phyloP scores from a whole-genome alignment of 1,140 invertebrate genomes.

The Pemphigus obesinymphae region DNA sequence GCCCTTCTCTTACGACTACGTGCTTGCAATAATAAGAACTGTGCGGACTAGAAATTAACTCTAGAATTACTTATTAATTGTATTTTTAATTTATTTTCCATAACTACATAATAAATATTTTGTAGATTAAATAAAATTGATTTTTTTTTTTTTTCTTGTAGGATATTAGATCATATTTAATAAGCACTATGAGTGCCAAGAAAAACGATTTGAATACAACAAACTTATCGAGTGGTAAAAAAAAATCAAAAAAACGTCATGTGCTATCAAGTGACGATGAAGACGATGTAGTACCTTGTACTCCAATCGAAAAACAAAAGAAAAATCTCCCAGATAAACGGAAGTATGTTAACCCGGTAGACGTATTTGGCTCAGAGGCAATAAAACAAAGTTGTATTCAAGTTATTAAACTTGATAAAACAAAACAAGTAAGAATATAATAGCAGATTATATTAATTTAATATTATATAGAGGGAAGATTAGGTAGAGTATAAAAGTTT shows the following conservation, averaged over 20 bases:
- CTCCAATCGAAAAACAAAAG: not conserved
- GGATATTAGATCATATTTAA: not conserved
- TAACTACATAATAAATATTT: too few relatives aligned
- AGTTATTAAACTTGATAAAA: not conserved
- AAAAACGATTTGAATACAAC: not conserved
- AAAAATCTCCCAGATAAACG: not conserved
- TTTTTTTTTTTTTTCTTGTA: not conserved
- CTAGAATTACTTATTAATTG: too few relatives aligned
- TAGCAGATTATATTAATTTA: not conserved
- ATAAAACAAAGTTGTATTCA: not conserved
- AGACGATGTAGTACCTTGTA: not conserved
- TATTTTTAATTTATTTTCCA: too few relatives aligned
- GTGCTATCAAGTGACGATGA: slow-evolving; percentile 15
- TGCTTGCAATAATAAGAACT: too few relatives aligned
- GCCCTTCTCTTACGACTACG: too few relatives aligned
- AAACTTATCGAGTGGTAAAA: not conserved
- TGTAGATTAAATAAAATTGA: not conserved
- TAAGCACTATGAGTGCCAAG: not conserved
- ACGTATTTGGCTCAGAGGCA: slow-evolving; percentile 22
- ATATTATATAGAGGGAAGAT: not conserved
- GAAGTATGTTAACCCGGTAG: not conserved
- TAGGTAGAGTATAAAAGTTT: not conserved
- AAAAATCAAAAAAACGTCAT: not conserved
- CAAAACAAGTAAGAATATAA: not conserved
- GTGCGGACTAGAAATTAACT: too few relatives aligned